Evolutionary conservation across 1,140 invertebrate species (phyloP).

Genomic region (Drosophila pruinosa): DNA sequence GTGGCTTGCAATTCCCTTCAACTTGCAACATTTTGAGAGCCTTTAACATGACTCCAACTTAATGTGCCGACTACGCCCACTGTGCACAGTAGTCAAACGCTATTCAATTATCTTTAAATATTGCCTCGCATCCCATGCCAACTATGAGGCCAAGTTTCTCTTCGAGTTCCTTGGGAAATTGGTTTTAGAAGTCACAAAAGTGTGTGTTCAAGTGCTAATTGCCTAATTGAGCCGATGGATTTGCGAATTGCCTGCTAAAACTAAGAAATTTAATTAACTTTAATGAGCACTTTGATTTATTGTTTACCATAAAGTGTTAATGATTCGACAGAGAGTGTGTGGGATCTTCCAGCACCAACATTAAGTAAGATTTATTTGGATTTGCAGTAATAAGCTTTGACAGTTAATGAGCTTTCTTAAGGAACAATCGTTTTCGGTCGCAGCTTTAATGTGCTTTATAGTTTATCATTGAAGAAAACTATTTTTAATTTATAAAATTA

Average conservation of each 20-base stretch:
- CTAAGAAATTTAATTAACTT: neutral
- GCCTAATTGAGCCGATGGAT: neutral
- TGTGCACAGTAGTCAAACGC: constrained; percentile 7
- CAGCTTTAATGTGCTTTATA: no score
- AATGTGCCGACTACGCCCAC: neutral
- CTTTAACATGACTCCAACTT: constrained; percentile 3
- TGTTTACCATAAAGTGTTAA: neutral
- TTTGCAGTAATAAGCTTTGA: neutral
- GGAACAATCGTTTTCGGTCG: no score
- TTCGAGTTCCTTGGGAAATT: neutral
- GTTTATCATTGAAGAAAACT: no score
- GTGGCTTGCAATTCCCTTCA: neutral
- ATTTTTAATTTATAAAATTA: no score
- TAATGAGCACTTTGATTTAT: neutral
- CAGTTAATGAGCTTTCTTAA: neutral
- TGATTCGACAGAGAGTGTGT: no score
- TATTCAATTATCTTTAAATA: constrained; percentile 15
- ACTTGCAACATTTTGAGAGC: constrained; percentile 17
- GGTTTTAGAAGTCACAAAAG: no score
- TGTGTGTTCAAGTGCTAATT: neutral
- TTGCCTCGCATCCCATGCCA: neutral
- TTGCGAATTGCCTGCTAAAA: neutral
- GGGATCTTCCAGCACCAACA: no score
- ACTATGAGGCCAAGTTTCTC: neutral
- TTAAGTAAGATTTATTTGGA: no score